These are phyloP conservation scores for Aptenodytes patagonicus DNA, from an alignment of 2,113 vertebrate genomes.

Conservation along the genomic window DNA sequence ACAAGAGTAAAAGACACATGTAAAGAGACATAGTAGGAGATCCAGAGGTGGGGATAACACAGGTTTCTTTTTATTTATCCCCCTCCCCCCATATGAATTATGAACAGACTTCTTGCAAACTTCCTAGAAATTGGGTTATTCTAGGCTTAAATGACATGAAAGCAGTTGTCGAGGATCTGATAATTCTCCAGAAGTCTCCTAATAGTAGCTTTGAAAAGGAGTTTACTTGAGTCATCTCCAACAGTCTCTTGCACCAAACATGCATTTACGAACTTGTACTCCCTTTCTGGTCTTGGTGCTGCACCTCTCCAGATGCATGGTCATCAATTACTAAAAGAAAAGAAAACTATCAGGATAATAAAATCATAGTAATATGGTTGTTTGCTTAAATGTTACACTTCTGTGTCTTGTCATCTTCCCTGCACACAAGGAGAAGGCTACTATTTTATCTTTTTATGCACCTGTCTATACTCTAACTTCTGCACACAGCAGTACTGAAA, in stretches of 20 bases:
- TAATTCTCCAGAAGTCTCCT: not conserved
- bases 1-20: not conserved
- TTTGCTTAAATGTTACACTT: not conserved
- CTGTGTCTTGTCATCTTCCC: not conserved
- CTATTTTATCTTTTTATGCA: not conserved
- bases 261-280: not conserved
- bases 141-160: not conserved
- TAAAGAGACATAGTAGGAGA: not conserved
- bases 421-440: not conserved
- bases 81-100: not conserved
- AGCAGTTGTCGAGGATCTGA: not conserved
- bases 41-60: not conserved
- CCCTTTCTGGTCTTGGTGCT: not conserved
- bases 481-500: not conserved
- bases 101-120: not conserved
- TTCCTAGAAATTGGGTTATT: not conserved
- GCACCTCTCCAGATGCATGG: fast-evolving
- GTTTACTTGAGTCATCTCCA: not conserved
- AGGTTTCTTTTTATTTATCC: not conserved
- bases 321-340: not conserved
- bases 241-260: fast-evolving
- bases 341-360: not conserved
- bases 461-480: not conserved
- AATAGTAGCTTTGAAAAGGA: not conserved
- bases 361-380: not conserved